Conservation (phyloP, 2,113 vertebrate genomes). For the Passer montanus region DNA sequence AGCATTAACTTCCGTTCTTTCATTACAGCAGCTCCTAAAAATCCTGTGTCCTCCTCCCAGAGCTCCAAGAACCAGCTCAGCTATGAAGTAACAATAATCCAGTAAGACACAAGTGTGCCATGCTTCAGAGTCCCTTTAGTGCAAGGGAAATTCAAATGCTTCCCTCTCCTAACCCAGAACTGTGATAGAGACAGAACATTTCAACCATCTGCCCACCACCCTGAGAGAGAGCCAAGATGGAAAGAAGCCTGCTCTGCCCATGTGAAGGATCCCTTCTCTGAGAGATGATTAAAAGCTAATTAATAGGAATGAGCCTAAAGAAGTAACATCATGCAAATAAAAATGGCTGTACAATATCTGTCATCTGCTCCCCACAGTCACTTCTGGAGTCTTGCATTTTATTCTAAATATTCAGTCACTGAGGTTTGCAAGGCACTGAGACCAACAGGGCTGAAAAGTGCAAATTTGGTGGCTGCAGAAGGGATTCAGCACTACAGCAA, state of each 20-base stretch:
- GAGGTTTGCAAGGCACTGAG: background rate
- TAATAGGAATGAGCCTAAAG: background rate
- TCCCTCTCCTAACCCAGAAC: conserved; percentile 6
- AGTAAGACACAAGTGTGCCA: background rate
- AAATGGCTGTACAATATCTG: background rate
- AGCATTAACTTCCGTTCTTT: background rate
- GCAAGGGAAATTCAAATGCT: background rate
- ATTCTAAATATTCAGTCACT: background rate
- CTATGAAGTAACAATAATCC: background rate
- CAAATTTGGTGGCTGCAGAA: background rate
- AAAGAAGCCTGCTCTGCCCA: background rate
- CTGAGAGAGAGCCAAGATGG: background rate
- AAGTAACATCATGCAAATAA: background rate
- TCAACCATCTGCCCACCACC: background rate
- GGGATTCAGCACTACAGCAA: background rate
- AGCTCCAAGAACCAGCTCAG: background rate
- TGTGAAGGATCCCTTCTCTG: background rate
- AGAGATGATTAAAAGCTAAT: background rate
- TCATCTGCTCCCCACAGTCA: background rate
- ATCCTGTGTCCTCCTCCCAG: background rate
- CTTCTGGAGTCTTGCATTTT: background rate
- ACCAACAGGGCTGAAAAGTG: background rate
- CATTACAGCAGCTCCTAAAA: background rate
- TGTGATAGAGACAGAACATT: background rate
- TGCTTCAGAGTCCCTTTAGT: background rate